Conservation (phyloP, 2,888 invertebrate species). For the Hydrotaea cyrtoneurina region DNA sequence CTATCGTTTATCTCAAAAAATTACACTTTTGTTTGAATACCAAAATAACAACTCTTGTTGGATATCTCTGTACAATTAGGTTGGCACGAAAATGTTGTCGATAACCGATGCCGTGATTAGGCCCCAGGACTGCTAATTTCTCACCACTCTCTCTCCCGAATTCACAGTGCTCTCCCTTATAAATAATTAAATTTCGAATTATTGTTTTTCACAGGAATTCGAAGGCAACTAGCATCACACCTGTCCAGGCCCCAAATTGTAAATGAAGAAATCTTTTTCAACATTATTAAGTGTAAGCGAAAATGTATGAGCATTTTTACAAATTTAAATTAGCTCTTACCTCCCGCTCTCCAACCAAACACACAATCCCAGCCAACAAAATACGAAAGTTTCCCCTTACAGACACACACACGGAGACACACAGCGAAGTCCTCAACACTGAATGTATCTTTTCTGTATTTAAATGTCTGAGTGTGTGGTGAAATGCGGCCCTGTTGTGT, state of each 20-base stretch:
- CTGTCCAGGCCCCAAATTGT: neutral
- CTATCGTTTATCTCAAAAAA: too few relatives aligned
- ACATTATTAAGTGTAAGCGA: too few relatives aligned
- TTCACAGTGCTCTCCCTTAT: neutral
- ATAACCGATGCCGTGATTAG: too few relatives aligned
- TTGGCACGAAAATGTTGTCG: too few relatives aligned
- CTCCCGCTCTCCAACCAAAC: neutral
- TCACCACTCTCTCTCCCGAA: too few relatives aligned
- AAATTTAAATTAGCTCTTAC: slow-evolving; percentile 16
- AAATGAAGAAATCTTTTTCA: neutral
- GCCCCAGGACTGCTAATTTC: too few relatives aligned
- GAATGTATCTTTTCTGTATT: neutral
- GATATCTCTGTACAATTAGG: too few relatives aligned
- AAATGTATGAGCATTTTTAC: neutral
- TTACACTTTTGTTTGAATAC: too few relatives aligned
- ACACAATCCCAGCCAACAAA: neutral
- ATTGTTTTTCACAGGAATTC: neutral
- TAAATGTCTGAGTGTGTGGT: neutral
- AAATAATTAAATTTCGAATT: neutral
- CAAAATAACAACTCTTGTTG: too few relatives aligned
- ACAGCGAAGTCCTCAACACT: neutral
- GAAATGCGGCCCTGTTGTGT: neutral
- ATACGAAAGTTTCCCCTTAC: neutral
- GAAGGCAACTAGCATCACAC: neutral
- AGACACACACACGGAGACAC: neutral